Evolutionary conservation across 1,140 invertebrate species (phyloP), one percentile per base, ranked within the genome.

Genomic region (Lordiphosa mommai): DNA sequence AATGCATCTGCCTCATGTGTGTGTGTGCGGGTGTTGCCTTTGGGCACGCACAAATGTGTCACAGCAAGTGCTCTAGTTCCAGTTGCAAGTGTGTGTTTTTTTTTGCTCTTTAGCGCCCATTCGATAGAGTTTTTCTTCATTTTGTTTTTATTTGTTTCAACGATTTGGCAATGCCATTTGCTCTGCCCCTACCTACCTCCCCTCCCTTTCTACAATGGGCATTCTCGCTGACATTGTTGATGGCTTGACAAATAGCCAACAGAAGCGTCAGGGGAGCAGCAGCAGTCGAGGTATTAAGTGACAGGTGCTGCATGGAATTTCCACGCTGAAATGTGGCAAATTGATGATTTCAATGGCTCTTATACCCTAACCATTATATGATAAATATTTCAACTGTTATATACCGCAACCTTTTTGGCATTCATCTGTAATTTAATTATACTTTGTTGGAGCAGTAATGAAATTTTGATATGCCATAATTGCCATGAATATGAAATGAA

Each of bases 221-320:
- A 72, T 84, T 82, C n/a, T n/a, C 76, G 67, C 77, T 76, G 77
- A 61, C 76, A 71, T 82, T 84, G 72, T 85, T 77, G 77, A 84
- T 84, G 72, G 77, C 77, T 77, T 84, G 77, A 84, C 77, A 84
- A 84, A 84, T 84, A 84, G 77, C 77, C 72, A 71, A 58, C 58
- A 71, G 61, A 55, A 59, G 55, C 17, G 40, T 12, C 40, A 12
- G n/a, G 40, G 40, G 20, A 27, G 23, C 23, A 56, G 36, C 48
- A 47, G 38, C 14, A 36, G 38, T 17, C n/a, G 14, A 13, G 36
- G 40, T 23, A 27, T 48, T 63, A 30, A 52, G 30, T 48, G 44
- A 84, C 77, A 84, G 80, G 79, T 84, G 72, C 84, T 84, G 72
- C 77, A 77, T 68, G 77, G 20, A 23, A 84, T 84, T 77, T 82